Evolutionary conservation across 2,113 vertebrate species (phyloP), one percentile per base, ranked within the genome.

Genomic region (Salvelinus alpinus): DNA sequence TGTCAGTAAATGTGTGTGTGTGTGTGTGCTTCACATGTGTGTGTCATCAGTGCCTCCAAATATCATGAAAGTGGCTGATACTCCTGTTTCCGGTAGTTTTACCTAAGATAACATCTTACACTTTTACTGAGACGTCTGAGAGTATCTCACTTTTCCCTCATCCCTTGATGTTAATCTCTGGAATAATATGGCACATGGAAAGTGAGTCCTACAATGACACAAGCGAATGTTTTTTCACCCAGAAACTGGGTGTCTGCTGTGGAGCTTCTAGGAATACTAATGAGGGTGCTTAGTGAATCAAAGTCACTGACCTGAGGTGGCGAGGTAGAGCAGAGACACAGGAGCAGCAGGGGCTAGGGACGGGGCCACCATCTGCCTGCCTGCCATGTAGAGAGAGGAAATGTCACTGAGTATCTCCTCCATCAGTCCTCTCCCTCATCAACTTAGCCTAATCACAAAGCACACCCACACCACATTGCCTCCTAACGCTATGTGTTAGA

Each of bases 201-300:
- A 75, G 74, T 60, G 69, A 75, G 80, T 82, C 70, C 78, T 74
- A 48, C 22, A 78, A 73, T 70, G 77, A 69, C 79, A 22, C 34
- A 76, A 75, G 74, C 81, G 70, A 81, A 82, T 79, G 71, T 77
- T 83, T 86, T 85, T 85, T 60, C 73, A 75, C 77, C 78, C 82
- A 85, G 76, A 83, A 82, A 31, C 87, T 89, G 88, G 84, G 88
- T 72, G 87, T 72, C 84, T 89, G 86, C 88, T 80, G 85, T 5
- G 22, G 54, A 85, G 85, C 88, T 79, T 84, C 85, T 85, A 80
- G 69, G 91, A 92, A 92, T 92, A 90, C 91, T 88, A 91, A 92
- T 90, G 86, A 91, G 83, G 80, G 83, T 75, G 86, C 80, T 91
- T 89, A 89, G 85, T 44, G 80, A 87, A 87, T 89, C 88, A 90